phyloP scores from a whole-genome alignment of 2,797 vertebrate genomes.

The Spea hammondii region DNA sequence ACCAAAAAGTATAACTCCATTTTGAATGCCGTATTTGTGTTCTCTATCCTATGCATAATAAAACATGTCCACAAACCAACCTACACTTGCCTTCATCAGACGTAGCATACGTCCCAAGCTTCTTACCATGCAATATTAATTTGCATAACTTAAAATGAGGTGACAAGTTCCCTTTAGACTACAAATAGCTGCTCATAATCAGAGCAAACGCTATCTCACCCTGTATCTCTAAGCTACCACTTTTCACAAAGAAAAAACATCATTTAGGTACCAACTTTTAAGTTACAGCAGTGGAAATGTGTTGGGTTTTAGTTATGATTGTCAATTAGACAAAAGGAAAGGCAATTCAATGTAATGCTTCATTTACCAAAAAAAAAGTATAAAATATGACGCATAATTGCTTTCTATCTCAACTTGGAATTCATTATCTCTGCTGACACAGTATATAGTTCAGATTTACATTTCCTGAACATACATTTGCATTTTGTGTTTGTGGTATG shows the following conservation, averaged over 20 bases:
- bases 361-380: background rate
- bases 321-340: too few species aligned
- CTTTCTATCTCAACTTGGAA: background rate
- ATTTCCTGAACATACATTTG: conserved; percentile 1
- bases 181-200: background rate
- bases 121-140: background rate
- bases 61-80: too few species aligned
- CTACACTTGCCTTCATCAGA: too few species aligned
- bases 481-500: conserved; percentile 2
- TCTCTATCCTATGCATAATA: too few species aligned
- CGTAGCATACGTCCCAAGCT: background rate
- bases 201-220: background rate
- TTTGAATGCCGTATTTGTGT: too few species aligned
- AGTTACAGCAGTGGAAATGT: background rate
- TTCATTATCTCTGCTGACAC: conserved; percentile 3
- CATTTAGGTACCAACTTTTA: background rate
- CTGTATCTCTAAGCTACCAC: background rate
- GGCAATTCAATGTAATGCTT: too few species aligned
- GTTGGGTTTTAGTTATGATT: background rate
- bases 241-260: background rate
- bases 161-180: background rate
- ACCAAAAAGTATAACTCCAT: too few species aligned
- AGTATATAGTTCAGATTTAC: background rate
- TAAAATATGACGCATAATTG: background rate
- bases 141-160: background rate